Base-by-base conservation (phyloP, 1,140 invertebrate genomes). In the Ceratosolen solmsi region DNA sequence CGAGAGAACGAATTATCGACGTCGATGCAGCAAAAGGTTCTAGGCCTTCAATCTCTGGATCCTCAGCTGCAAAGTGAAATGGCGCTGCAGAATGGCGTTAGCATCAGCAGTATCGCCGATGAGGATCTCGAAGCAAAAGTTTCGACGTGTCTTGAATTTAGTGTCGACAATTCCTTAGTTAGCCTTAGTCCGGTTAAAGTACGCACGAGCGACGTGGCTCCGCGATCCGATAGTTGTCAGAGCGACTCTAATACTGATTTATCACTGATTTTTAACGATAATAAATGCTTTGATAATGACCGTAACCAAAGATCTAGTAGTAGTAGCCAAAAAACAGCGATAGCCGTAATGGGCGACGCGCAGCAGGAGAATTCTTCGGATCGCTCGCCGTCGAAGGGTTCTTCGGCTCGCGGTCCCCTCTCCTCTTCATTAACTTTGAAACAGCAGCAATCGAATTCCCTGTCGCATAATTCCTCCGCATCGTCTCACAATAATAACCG, bases 331-430 rank as follows among this genome's bases (percentile, higher is more conserved):
- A 71, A 78, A 82, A 72, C 65, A 41, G 38, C 27, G 27, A 25
- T 54, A 65, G 68, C 38, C 51, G 51, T 49, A 79, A 70, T 30
- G 17, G 46, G 73, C n/a, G 72, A 75, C 11, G 60, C 54, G 17
- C 25, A 77, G 58, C 78, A 70, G 68, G 82, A 79, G 82, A 74
- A 75, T 75, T 74, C 83, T 49, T 78, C 75, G 30, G 60, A 68
- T 11, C 54, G 27, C 33, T 81, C 83, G 46, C 33, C 77, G 7
- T 54, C 46, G 25, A 83, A 84, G 20, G 63, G 83, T 70, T 87
- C 87, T 79, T 88, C 85, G 56, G 85, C 88, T 74, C 78, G 70
- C 30, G 36, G 8, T 5, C 86, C 85, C 58, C 56, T 33, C 38
- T 77, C 75, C 46, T 78, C 63, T 51, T 78, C 60, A 41, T 25